Base-by-base conservation (phyloP, 2,888 invertebrate species). In the Leptopilina myrica region DNA sequence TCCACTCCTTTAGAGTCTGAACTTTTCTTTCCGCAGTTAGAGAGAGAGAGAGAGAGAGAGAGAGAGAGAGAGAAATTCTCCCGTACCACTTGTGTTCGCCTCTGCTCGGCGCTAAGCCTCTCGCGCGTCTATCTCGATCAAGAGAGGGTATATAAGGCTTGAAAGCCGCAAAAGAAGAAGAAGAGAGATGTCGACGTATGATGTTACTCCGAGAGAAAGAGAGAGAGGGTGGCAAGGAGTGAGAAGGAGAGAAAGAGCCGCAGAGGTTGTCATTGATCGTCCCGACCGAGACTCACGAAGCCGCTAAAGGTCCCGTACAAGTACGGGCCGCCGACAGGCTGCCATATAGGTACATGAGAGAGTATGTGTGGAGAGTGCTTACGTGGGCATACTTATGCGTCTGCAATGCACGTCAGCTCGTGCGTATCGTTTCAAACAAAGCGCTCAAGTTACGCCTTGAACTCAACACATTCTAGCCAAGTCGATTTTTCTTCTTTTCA, bases 251-350 rank as follows among this genome's bases (percentile, higher is more conserved):
- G 81, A 80, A 82, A 78, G 83, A 83, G 69, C 77, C 86, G 81
- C 84, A 84, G 87, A 89, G 85, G 86, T 90, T 91, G 91, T 91
- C 91, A 91, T 91, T 91, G 91, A 91, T 91, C 91, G 91, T 90
- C 88, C 87, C 88, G 87, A 87, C 87, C 83, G 82, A 85, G 87
- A 87, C 85, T 87, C 88, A 86, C 86, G 88, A 62, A 89, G 90
- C 90, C 90, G 90, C 90, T 90, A 91, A 91, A 91, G 91, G 91
- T 91, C 91, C 91, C 91, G 91, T 91, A 91, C 91, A 89, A 90
- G 91, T 87, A 89, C 86, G 87, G 86, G 87, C 89, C 86, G 87
- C 85, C 86, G 86, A 85, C 85, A 82, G 82, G 77, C 82, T 78
- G 82, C 83, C 81, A 81, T 80, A 82, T 83, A 81, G 83, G 84